Conservation (phyloP, 2,797 vertebrate genomes). For the Cephalopachus bancanus region DNA sequence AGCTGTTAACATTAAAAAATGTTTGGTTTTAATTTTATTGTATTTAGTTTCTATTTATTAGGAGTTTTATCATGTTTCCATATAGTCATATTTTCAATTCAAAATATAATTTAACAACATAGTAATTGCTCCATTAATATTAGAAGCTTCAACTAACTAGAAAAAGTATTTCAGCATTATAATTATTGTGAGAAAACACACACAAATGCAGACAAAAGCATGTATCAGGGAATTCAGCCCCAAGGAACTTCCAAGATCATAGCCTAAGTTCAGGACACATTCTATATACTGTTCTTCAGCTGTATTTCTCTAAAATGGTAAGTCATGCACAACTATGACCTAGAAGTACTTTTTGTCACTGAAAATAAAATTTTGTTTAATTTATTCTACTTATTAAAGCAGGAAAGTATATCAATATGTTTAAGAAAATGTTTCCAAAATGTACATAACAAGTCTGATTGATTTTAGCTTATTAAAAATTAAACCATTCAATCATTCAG, state of each 20-base stretch:
- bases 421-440: constrained; percentile 51
- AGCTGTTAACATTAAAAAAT: background rate
- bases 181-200: background rate
- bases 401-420: background rate
- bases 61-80: constrained; percentile 30
- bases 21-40: constrained; percentile 29
- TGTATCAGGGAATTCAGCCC: background rate
- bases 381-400: constrained; percentile 26
- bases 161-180: constrained; percentile 21
- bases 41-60: constrained; percentile 19
- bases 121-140: constrained; percentile 15
- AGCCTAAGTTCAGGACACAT: background rate
- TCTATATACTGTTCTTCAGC: constrained; percentile 6
- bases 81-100: background rate
- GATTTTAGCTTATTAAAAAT: constrained; percentile 38
- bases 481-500: background rate
- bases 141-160: background rate
- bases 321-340: background rate
- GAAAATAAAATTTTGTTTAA: constrained; percentile 55
- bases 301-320: constrained; percentile 25
- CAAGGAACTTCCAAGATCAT: background rate
- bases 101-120: constrained; percentile 25
- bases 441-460: constrained; percentile 46
- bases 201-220: constrained; percentile 12
- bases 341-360: background rate